Evolutionary conservation across 2,888 invertebrate species (phyloP).

Genomic region (Clostera curtula): DNA sequence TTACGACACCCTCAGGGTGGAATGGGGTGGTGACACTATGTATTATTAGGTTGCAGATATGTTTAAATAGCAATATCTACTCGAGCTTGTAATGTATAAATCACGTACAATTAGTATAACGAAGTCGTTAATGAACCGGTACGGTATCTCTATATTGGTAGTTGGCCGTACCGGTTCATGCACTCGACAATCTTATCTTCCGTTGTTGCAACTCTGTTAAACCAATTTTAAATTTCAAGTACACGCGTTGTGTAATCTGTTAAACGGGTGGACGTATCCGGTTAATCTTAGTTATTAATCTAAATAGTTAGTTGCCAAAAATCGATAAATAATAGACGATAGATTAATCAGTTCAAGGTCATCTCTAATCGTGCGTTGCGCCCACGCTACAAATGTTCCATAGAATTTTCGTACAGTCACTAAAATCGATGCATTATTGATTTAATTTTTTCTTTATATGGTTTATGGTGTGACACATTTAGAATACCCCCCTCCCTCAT

Average conservation of each 20-base stretch:
- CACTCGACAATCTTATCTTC: slow-evolving; percentile 1
- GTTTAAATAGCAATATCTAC: no score
- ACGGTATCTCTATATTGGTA: no score
- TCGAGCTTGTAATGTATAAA: no score
- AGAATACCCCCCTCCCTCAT: no score
- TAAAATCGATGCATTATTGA: background rate
- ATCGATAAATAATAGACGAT: slow-evolving; percentile 41
- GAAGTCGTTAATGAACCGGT: no score
- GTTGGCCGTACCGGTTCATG: no score
- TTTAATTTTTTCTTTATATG: no score
- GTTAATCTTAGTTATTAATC: slow-evolving; percentile 39
- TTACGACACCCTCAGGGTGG: no score
- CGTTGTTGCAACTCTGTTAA: slow-evolving; percentile 6
- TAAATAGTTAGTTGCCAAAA: slow-evolving; percentile 41
- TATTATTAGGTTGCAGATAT: no score
- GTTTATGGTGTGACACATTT: no score
- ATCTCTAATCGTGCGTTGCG: slow-evolving; percentile 29
- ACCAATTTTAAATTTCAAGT: slow-evolving; percentile 14
- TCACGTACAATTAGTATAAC: no score
- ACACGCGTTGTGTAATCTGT: slow-evolving; percentile 14
- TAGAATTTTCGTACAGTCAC: slow-evolving; percentile 10
- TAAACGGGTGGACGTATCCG: slow-evolving; percentile 25
- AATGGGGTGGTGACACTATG: no score
- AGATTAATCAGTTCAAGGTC: slow-evolving; percentile 43
- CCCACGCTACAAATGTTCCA: slow-evolving; percentile 23